Evolutionary conservation across 2,888 invertebrate species (phyloP).

Genomic region (Acronicta leporina): DNA sequence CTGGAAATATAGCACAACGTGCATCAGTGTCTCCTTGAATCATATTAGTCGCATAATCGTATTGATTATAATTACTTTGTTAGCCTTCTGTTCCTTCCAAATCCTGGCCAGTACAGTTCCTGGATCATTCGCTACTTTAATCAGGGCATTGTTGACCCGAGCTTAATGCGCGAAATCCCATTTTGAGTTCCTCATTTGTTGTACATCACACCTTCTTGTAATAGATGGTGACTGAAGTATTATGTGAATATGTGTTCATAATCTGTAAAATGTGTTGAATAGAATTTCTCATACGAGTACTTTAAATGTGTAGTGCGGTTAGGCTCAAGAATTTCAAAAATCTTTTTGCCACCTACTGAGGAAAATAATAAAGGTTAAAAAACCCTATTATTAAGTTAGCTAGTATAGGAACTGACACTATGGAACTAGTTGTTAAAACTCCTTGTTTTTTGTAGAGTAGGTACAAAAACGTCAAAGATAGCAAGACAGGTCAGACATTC

Average conservation of each 20-base stretch:
- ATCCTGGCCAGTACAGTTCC: conserved; percentile 8
- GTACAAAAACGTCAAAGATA: too few relatives aligned
- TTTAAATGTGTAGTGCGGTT: not conserved
- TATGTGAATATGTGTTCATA: not conserved
- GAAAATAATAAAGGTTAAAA: not conserved
- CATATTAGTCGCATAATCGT: too few relatives aligned
- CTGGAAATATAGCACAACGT: too few relatives aligned
- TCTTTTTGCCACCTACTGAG: not conserved
- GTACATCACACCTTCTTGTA: conserved; percentile 31
- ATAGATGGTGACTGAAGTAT: conserved; percentile 16
- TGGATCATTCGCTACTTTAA: conserved; percentile 48
- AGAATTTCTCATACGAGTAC: too few relatives aligned
- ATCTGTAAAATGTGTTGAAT: too few relatives aligned
- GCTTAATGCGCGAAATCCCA: conserved; percentile 41
- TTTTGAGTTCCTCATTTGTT: conserved; percentile 45
- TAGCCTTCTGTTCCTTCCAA: conserved; percentile 25
- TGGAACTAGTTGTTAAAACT: too few relatives aligned
- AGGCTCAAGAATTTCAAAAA: not conserved
- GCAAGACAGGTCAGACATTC: too few relatives aligned
- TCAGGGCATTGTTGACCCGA: conserved; percentile 49
- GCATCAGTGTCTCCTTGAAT: too few relatives aligned
- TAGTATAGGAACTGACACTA: not conserved
- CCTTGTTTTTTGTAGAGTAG: too few relatives aligned
- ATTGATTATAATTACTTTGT: too few relatives aligned
- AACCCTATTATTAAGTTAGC: not conserved